Conservation (phyloP, 2,888 invertebrate genomes). For the Acholoe squamosa region DNA sequence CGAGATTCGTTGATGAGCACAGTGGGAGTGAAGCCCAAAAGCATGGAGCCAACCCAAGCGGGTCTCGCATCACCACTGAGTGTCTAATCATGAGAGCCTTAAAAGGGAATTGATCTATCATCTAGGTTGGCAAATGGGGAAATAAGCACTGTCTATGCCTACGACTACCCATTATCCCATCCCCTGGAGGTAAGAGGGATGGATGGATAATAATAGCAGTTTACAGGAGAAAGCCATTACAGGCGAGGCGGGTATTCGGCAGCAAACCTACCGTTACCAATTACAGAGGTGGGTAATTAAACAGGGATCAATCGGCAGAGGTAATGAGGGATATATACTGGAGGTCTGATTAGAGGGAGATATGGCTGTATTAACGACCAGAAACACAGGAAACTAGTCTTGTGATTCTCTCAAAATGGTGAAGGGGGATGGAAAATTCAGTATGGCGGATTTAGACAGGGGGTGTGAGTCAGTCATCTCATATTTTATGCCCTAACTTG, state of each 20-base stretch:
- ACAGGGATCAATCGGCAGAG: neutral
- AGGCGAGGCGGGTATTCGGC: neutral
- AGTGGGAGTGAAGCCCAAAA: neutral
- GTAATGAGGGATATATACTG: neutral
- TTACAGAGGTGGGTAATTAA: conserved; percentile 1
- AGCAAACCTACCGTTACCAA: neutral
- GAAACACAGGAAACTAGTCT: too few species aligned
- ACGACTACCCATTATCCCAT: neutral
- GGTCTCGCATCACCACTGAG: neutral
- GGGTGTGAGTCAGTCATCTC: too few species aligned
- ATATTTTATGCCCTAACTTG: too few species aligned
- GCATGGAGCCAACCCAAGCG: neutral
- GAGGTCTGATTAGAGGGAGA: too few species aligned
- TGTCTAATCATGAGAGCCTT: conserved; percentile 3
- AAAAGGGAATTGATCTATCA: neutral
- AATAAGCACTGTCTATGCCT: neutral
- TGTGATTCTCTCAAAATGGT: too few species aligned
- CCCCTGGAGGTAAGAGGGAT: neutral
- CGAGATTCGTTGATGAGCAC: neutral
- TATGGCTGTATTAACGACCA: too few species aligned
- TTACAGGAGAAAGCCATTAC: conserved; percentile 4
- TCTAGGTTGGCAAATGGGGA: neutral
- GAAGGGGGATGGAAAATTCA: too few species aligned
- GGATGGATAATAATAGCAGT: neutral
- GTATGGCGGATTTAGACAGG: too few species aligned